Conservation (phyloP, 2,113 vertebrate species). For the Neodon shergylaensis region DNA sequence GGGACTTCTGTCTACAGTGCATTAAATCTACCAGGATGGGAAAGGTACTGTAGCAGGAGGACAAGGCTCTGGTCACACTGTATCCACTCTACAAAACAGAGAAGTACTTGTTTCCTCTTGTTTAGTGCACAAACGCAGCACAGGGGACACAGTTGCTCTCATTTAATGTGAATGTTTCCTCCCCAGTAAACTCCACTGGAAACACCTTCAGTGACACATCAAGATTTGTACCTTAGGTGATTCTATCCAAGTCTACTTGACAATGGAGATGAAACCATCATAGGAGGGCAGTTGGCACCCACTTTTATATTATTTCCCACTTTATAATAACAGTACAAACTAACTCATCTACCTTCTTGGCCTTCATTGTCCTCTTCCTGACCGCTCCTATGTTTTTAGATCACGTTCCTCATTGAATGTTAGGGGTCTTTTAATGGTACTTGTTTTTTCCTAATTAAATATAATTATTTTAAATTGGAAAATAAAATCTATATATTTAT, state of each 20-base stretch:
- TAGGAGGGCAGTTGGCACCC: neutral
- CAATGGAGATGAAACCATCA: neutral
- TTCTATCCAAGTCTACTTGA: neutral
- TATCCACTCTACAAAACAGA: neutral
- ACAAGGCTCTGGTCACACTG: neutral
- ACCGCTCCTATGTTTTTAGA: neutral
- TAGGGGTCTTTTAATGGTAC: neutral
- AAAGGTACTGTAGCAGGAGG: too few relatives aligned
- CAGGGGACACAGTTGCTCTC: too few relatives aligned
- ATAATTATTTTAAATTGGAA: neutral
- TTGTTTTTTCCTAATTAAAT: neutral
- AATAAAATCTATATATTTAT: neutral
- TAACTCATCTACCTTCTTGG: neutral
- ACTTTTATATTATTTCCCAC: neutral
- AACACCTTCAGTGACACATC: neutral
- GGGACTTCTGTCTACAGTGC: neutral
- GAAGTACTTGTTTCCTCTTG: neutral
- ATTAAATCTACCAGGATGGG: neutral
- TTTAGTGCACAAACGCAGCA: neutral
- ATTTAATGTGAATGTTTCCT: neutral
- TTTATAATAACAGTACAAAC: neutral
- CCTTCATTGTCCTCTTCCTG: neutral
- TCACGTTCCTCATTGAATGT: neutral
- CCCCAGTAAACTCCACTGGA: neutral
- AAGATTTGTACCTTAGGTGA: neutral